phyloP scores from a whole-genome alignment of 2,797 vertebrate genomes.

The Intellagama lesueurii region DNA sequence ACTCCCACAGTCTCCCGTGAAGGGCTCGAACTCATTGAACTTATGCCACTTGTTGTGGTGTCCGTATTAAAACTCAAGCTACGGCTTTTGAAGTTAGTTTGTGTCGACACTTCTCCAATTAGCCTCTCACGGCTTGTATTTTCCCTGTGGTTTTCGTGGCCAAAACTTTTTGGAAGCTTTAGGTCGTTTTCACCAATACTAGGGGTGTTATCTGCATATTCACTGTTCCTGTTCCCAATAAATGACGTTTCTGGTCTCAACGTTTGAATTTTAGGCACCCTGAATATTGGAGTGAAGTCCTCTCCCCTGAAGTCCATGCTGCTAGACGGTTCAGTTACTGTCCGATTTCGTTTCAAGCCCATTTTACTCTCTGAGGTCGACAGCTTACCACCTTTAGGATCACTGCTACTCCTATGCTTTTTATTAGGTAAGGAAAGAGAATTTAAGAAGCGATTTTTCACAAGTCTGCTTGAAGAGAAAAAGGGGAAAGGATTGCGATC shows the following conservation, averaged over 20 bases:
- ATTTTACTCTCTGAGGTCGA: slow-evolving; percentile 85
- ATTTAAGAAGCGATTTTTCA: slow-evolving; percentile 93
- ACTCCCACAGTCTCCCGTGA: slow-evolving; percentile 93
- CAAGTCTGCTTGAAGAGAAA: slow-evolving; percentile 91
- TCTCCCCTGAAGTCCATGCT: slow-evolving; percentile 86
- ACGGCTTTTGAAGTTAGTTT: slow-evolving; percentile 95
- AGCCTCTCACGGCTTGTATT: slow-evolving; percentile 92
- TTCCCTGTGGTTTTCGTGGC: slow-evolving; percentile 83
- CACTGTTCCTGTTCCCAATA: slow-evolving; percentile 83
- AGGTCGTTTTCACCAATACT: slow-evolving; percentile 87
- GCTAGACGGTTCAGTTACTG: slow-evolving; percentile 91
- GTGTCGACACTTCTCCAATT: slow-evolving; percentile 86
- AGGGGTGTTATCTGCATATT: slow-evolving; percentile 83
- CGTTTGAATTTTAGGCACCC: slow-evolving; percentile 90
- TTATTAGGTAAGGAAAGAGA: slow-evolving; percentile 94
- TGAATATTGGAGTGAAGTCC: slow-evolving; percentile 85
- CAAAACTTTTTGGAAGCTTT: slow-evolving; percentile 82
- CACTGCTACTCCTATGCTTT: slow-evolving; percentile 92
- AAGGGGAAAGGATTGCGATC: slow-evolving; percentile 93
- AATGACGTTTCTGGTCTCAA: slow-evolving; percentile 94
- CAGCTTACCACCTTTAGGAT: slow-evolving; percentile 89
- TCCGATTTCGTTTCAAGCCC: slow-evolving; percentile 87
- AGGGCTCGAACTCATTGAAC: slow-evolving; percentile 99
- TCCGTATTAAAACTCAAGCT: slow-evolving; percentile 99
- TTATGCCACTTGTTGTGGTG: slow-evolving; percentile 98